A percentile compares a stretch with the other conserved stretches of the same genome.
Conservation (phyloP, 2,888 invertebrate species). For the Chymomyza fuscimana region DNA sequence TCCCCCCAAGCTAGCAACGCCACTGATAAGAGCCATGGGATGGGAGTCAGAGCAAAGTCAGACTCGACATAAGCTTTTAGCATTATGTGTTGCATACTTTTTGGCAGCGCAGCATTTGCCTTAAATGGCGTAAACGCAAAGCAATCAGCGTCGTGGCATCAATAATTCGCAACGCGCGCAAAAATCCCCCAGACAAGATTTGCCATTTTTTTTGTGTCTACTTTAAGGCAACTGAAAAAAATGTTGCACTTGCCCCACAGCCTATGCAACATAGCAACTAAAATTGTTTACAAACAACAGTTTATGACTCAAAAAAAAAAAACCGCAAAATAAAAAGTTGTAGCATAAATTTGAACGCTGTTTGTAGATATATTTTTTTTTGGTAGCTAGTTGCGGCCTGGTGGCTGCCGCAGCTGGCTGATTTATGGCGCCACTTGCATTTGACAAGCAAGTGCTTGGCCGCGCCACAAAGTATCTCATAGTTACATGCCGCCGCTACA, state of each 20-base stretch:
- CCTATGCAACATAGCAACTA: conserved; percentile 61
- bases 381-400: background rate
- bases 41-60: background rate
- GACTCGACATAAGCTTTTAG: background rate
- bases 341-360: conserved; percentile 21
- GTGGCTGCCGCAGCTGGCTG: conserved; percentile 36
- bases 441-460: conserved; percentile 36
- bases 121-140: conserved; percentile 69
- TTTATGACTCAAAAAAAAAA: background rate
- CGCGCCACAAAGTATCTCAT: conserved; percentile 50
- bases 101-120: conserved; percentile 43
- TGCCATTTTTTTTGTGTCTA: conserved; percentile 16
- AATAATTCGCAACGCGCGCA: conserved; percentile 68
- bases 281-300: conserved; percentile 47
- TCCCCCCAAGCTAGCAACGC: too few relatives aligned
- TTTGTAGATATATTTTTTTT: conserved; percentile 35
- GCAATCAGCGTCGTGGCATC: conserved; percentile 69
- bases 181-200: conserved; percentile 18
- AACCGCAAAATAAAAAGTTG: conserved; percentile 15
- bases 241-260: conserved; percentile 13
- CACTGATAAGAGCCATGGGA: too few relatives aligned
- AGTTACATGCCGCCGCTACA: conserved; percentile 20
- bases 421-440: conserved; percentile 69
- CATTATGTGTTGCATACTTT: conserved; percentile 26
- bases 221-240: background rate